Percentiles rank a stretch among this genome's conserved stretches.
Conservation (phyloP, 1,140 invertebrate species). For the Muscidifurax raptorellus region DNA sequence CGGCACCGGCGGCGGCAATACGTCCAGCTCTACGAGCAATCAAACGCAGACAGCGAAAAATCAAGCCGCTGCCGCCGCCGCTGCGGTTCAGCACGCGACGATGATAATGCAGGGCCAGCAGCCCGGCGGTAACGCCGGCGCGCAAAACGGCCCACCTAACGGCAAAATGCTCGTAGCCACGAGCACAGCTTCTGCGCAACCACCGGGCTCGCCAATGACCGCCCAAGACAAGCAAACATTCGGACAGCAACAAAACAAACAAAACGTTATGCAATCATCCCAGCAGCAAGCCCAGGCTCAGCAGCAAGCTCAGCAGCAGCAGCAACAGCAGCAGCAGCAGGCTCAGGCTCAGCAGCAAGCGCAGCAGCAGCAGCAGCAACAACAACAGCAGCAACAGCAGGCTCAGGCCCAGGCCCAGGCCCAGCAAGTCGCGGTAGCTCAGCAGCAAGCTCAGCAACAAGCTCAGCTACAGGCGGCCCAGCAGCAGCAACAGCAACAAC, state of each 20-base stretch:
- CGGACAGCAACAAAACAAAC: conserved; percentile 72
- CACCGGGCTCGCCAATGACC: conserved; percentile 70
- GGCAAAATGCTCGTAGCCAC: conserved; percentile 70
- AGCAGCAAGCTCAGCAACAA: conserved; percentile 65
- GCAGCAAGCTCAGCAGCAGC: conserved; percentile 68
- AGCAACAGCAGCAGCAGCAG: conserved; percentile 68
- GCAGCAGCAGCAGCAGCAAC: conserved; percentile 70
- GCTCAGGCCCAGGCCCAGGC: conserved; percentile 71
- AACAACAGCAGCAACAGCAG: conserved; percentile 69
- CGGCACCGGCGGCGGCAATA: conserved; percentile 79
- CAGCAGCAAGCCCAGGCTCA: conserved; percentile 73
- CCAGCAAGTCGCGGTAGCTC: conserved; percentile 70
- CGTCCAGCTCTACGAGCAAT: conserved; percentile 74
- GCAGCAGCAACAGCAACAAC: conserved; percentile 71
- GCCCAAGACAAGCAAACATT: conserved; percentile 68
- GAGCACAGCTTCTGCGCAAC: conserved; percentile 66
- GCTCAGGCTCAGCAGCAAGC: conserved; percentile 69
- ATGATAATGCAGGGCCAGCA: conserved; percentile 61
- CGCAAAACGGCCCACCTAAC: conserved; percentile 50
- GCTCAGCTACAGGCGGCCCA: conserved; percentile 68
- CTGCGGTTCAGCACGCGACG: conserved; percentile 57
- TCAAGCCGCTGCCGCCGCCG: conserved; percentile 41
- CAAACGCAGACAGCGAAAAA: not conserved
- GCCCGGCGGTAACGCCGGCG: conserved; percentile 4
- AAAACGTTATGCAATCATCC: conserved; percentile 71